These are phyloP conservation scores for Rhea americana DNA, from an alignment of 2,113 vertebrate genomes.

Conservation along the genomic window DNA sequence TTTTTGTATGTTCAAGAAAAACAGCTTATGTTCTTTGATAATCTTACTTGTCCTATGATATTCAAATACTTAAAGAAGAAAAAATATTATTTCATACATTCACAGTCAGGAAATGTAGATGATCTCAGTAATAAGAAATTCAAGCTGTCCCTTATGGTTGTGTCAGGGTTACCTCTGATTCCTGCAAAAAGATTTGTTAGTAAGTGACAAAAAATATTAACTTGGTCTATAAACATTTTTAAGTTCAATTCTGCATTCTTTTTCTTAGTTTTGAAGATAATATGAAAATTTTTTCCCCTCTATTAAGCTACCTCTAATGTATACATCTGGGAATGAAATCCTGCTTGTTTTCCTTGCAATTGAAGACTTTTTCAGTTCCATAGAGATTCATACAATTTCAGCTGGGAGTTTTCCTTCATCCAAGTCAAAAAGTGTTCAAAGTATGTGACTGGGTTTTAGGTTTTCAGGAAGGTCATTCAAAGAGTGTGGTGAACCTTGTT, in stretches of 20 bases:
- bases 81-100: not conserved
- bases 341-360: not conserved
- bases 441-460: not conserved
- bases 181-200: not conserved
- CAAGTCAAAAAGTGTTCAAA: not conserved
- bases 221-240: not conserved
- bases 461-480: not conserved
- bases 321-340: not conserved
- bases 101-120: not conserved
- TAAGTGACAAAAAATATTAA: not conserved
- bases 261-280: fast-evolving
- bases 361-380: not conserved
- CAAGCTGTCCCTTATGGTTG: not conserved
- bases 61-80: not conserved
- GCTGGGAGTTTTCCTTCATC: not conserved
- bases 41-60: not conserved
- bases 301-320: not conserved
- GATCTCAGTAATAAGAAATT: not conserved
- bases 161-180: not conserved
- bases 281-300: not conserved
- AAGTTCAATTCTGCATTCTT: not conserved
- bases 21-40: not conserved
- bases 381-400: not conserved
- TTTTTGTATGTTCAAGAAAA: not conserved
- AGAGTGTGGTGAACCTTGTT: not conserved